These are phyloP conservation scores for Rhadina sibilatrix DNA, from an alignment of 2,113 vertebrate genomes.

Conservation along the genomic window DNA sequence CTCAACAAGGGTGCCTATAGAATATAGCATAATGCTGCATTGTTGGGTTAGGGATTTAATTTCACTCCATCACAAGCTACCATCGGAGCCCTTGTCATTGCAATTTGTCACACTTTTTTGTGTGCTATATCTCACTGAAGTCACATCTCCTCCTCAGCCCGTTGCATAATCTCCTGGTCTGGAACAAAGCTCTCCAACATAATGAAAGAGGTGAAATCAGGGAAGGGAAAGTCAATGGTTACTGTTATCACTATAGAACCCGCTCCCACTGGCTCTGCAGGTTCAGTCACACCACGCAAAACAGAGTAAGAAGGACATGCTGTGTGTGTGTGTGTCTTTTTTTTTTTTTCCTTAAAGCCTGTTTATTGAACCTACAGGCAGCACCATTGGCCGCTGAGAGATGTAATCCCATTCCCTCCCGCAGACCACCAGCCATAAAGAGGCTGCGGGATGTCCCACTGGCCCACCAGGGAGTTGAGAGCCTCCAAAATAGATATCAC, in stretches of 20 bases:
- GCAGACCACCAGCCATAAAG: slow-evolving; percentile 67
- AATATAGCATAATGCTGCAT: slow-evolving; percentile 76
- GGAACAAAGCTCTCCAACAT: slow-evolving; percentile 72
- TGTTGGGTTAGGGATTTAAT: slow-evolving; percentile 79
- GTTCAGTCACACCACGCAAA: slow-evolving; percentile 56
- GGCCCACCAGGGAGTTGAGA: slow-evolving; percentile 45
- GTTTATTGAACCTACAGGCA: slow-evolving; percentile 58
- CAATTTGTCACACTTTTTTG: slow-evolving; percentile 83
- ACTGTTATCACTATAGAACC: slow-evolving; percentile 63
- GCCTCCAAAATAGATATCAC: slow-evolving; percentile 65
- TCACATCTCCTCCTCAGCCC: slow-evolving; percentile 59
- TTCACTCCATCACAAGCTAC: slow-evolving; percentile 80
- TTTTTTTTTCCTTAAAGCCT: not conserved
- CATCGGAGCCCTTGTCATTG: slow-evolving; percentile 75
- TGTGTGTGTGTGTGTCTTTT: not conserved
- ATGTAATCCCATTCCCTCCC: slow-evolving; percentile 59
- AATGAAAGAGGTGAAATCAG: slow-evolving; percentile 71
- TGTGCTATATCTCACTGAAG: slow-evolving; percentile 80
- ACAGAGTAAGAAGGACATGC: slow-evolving; percentile 51
- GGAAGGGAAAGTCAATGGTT: slow-evolving; percentile 69
- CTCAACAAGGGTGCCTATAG: slow-evolving; percentile 81
- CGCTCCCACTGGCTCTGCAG: slow-evolving; percentile 47
- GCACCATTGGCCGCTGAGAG: slow-evolving; percentile 62
- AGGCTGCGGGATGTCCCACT: not conserved
- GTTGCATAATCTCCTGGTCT: slow-evolving; percentile 72